Percentiles rank a stretch among this genome's conserved stretches.
These are phyloP conservation scores for Bos javanicus DNA, from an alignment of 2,113 vertebrate species.

Conservation along the genomic window DNA sequence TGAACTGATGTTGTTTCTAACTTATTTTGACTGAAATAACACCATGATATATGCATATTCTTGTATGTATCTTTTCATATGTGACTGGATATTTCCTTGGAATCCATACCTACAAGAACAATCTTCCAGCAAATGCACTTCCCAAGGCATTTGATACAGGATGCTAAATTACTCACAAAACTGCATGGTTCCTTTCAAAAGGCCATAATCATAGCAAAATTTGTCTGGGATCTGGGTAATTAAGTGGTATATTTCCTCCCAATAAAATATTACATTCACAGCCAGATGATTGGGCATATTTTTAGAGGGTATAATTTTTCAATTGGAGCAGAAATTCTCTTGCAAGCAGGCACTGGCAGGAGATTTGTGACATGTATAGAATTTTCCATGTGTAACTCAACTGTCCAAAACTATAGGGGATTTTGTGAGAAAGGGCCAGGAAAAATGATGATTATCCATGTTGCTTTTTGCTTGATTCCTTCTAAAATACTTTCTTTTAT, in stretches of 20 bases:
- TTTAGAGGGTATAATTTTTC: conserved; percentile 55
- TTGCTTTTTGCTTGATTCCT: neutral
- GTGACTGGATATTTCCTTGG: neutral
- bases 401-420: neutral
- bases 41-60: neutral
- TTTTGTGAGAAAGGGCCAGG: neutral
- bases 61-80: neutral
- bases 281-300: conserved; percentile 22
- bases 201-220: neutral
- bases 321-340: conserved; percentile 6
- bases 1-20: neutral
- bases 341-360: neutral
- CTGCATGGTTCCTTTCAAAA: neutral
- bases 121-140: neutral
- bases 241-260: neutral
- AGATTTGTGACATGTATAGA: conserved; percentile 21
- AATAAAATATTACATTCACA: conserved; percentile 26
- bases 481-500: neutral
- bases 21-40: neutral
- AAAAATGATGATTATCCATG: neutral
- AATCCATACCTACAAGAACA: neutral
- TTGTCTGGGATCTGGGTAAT: neutral
- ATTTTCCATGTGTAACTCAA: conserved; percentile 5
- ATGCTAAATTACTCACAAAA: neutral
- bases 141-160: neutral